Percentiles rank a stretch among this genome's conserved stretches.
phyloP scores from a whole-genome alignment of 2,113 vertebrate genomes.

The Asarcornis scutulata region DNA sequence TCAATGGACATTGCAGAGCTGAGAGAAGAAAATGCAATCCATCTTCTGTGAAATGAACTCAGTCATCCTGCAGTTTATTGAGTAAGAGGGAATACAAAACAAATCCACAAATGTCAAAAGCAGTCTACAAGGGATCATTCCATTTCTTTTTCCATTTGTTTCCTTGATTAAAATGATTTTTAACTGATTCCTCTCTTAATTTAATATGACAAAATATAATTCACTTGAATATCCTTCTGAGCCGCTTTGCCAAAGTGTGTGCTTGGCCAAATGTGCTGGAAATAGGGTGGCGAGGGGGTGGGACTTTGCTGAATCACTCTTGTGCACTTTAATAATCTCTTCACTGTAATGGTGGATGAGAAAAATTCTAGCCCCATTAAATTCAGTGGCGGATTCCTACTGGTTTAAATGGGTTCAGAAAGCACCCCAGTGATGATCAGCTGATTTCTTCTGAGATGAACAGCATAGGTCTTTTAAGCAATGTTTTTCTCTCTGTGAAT shows the following conservation, averaged over 20 bases:
- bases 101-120: conserved; percentile 57
- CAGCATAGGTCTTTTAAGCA: accelerated
- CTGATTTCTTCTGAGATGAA: accelerated
- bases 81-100: conserved; percentile 45
- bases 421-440: accelerated
- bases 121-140: conserved; percentile 6
- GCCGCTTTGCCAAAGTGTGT: background rate
- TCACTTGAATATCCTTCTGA: background rate
- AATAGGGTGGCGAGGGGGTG: background rate
- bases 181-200: conserved; percentile 19
- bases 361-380: background rate
- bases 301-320: background rate
- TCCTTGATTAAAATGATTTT: conserved; percentile 46
- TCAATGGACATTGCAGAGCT: background rate
- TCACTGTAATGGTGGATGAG: background rate
- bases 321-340: background rate
- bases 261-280: background rate
- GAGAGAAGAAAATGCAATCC: conserved; percentile 42
- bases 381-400: accelerated
- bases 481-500: accelerated
- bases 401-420: background rate
- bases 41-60: conserved; percentile 61
- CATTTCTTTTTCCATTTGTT: conserved; percentile 36
- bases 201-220: background rate
- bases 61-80: conserved; percentile 49